phyloP scores from a whole-genome alignment of 2,113 vertebrate genomes.

The sheep (Ovis aries) region ARS-UI_Ramb_v3.0 NC_056055.1:226886501-226887000 shows the following conservation, averaged over 20 bases:
- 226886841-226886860: background rate
- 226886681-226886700: background rate
- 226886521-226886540: background rate
- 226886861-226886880: background rate
- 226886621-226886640: background rate
- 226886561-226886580: background rate
- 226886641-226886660: background rate
- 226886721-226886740: background rate
- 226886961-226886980: slow-evolving; percentile 13
- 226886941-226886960: slow-evolving; percentile 31
- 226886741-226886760: background rate
- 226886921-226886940: slow-evolving; percentile 41
- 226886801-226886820: background rate
- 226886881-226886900: background rate
- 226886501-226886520: background rate
- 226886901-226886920: background rate
- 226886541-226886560: background rate
- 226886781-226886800: background rate
- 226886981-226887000: slow-evolving; percentile 41
- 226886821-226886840: background rate
- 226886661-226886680: background rate
- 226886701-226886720: background rate
- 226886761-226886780: background rate
- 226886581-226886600: background rate
- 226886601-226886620: background rate